These are phyloP conservation scores for Proales similis DNA, from an alignment of 1,140 invertebrate genomes.

Conservation along the genomic window DNA sequence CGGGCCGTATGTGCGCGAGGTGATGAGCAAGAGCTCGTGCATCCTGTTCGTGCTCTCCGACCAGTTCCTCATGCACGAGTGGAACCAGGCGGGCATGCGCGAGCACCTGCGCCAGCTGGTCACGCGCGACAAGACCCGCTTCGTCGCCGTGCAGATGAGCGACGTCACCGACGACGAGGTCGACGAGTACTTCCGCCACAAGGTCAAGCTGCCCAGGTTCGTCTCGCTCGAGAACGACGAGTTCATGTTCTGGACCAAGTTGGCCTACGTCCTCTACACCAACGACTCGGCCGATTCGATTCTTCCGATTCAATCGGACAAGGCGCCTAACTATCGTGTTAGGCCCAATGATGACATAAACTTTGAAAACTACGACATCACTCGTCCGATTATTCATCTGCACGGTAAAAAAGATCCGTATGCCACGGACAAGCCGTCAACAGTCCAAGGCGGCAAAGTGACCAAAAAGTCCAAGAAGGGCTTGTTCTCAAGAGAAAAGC, in stretches of 20 bases:
- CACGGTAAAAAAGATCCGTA: not conserved
- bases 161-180: slow-evolving; percentile 30
- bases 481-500: no score
- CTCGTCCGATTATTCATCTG: slow-evolving; percentile 10
- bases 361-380: not conserved
- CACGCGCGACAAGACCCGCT: slow-evolving; percentile 8
- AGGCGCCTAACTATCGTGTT: not conserved
- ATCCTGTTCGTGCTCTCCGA: slow-evolving; percentile 26
- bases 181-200: slow-evolving; percentile 8
- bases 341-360: slow-evolving; percentile 13
- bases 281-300: not conserved
- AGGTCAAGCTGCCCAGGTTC: slow-evolving; percentile 19
- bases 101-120: not conserved
- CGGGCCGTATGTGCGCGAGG: not conserved
- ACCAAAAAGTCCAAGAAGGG: no score
- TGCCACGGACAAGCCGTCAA: not conserved
- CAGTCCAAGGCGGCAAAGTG: no score
- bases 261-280: slow-evolving; percentile 21
- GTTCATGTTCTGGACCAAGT: slow-evolving; percentile 29
- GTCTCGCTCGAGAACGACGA: slow-evolving; percentile 25
- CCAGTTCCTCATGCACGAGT: slow-evolving; percentile 13
- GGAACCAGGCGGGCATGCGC: not conserved
- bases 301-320: not conserved
- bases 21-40: slow-evolving; percentile 16
- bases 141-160: slow-evolving; percentile 12